These are phyloP conservation scores for Drosophila seguyi DNA, from an alignment of 1,140 invertebrate species.

Conservation along the genomic window DNA sequence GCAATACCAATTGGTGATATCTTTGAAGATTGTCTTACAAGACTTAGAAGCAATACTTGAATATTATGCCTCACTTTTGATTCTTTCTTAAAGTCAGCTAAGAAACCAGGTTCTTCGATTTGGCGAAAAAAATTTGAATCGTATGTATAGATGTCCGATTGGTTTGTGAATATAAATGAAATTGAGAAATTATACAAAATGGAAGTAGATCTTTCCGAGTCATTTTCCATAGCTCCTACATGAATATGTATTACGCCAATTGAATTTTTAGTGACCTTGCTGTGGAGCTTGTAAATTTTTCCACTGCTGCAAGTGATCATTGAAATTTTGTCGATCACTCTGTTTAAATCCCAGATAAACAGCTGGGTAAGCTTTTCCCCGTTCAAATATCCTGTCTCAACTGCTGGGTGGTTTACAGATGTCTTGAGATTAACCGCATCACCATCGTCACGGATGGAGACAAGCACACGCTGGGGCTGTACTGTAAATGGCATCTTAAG, in stretches of 20 bases:
- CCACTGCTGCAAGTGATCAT: constrained; percentile 3
- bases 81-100: fast-evolving
- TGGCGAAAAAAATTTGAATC: fast-evolving
- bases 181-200: not conserved
- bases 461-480: not conserved
- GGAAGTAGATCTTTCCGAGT: not conserved
- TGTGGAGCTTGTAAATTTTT: not conserved
- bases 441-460: too few relatives aligned
- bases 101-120: not conserved
- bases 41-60: not conserved
- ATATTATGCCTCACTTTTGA: not conserved
- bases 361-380: not conserved
- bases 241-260: too few relatives aligned
- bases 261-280: not conserved
- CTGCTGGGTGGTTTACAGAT: constrained; percentile 5
- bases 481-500: constrained; percentile 10
- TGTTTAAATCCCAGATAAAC: not conserved
- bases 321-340: constrained; percentile 1
- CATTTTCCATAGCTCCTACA: not conserved
- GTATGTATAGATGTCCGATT: not conserved
- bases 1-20: fast-evolving
- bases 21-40: not conserved
- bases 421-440: not conserved
- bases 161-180: not conserved
- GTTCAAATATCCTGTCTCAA: constrained; percentile 1